These are phyloP conservation scores for Spicauda simplicius DNA, from an alignment of 2,888 invertebrate species.

Conservation along the genomic window DNA sequence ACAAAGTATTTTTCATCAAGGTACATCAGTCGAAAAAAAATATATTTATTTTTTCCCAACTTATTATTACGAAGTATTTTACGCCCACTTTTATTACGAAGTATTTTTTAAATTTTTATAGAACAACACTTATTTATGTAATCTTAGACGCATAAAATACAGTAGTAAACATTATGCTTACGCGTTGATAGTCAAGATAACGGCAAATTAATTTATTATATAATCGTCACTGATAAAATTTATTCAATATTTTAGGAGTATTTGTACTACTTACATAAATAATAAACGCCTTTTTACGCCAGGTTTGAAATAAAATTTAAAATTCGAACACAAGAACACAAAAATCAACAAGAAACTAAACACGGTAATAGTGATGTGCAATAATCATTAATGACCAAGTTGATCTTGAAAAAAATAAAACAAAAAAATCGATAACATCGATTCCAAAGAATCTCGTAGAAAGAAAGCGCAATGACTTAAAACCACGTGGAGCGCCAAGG, in stretches of 20 bases:
- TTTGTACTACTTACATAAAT: background rate
- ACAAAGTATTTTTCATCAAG: no score
- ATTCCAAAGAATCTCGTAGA: conserved; percentile 48
- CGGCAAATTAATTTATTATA: background rate
- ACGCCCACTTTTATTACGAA: no score
- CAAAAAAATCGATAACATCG: conserved; percentile 48
- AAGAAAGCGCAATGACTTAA: conserved; percentile 65
- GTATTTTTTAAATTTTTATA: no score
- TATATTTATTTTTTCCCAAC: no score
- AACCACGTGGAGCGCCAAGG: conserved; percentile 84
- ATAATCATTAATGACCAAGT: background rate
- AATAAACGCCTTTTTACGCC: background rate
- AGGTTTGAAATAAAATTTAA: background rate
- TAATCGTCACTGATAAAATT: background rate
- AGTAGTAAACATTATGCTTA: background rate
- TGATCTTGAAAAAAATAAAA: conserved; percentile 17
- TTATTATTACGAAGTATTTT: no score
- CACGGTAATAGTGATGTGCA: background rate
- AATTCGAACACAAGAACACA: background rate
- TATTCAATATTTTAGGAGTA: background rate
- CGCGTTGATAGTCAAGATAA: background rate
- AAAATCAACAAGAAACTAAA: background rate
- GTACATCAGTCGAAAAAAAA: no score
- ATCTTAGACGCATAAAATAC: background rate
- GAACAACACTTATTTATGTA: background rate